Conservation (phyloP, 2,797 vertebrate species). For the Hozukius guyotensis region DNA sequence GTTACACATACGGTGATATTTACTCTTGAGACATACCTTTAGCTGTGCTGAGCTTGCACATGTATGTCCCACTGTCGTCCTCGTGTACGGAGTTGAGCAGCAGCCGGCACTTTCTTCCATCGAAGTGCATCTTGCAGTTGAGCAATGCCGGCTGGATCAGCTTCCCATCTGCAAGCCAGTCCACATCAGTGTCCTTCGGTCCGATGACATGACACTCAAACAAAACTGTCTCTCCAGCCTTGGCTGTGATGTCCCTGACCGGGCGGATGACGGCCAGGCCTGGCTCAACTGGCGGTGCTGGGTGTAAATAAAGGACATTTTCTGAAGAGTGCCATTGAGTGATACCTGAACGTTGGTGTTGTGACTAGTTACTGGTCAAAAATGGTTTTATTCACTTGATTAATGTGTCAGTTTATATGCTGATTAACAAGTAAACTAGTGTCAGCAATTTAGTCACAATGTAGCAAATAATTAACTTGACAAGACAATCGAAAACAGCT, state of each 20-base stretch:
- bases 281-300: conserved; percentile 84
- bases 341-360: background rate
- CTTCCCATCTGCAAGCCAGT: conserved; percentile 95
- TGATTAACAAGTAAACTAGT: background rate
- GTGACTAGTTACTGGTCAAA: background rate
- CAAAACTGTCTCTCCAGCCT: conserved; percentile 92
- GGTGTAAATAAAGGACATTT: conserved; percentile 9
- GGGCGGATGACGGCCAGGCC: conserved; percentile 87
- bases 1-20: background rate
- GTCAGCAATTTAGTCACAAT: background rate
- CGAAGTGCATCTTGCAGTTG: conserved; percentile 99
- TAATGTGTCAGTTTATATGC: background rate
- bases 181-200: conserved; percentile 94
- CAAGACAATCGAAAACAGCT: background rate
- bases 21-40: conserved; percentile 84
- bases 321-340: conserved; percentile 6
- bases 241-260: conserved; percentile 91
- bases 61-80: conserved; percentile 95
- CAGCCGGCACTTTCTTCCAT: conserved; percentile 92
- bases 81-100: conserved; percentile 97
- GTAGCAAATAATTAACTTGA: background rate
- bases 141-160: conserved; percentile 97
- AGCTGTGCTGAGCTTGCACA: conserved; percentile 96
- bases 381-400: background rate
- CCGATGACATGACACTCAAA: conserved; percentile 93